A percentile compares a stretch with the other conserved stretches of the same genome.
These are phyloP conservation scores for Nymphicus hollandicus DNA, from an alignment of 2,113 vertebrate species.

Conservation along the genomic window DNA sequence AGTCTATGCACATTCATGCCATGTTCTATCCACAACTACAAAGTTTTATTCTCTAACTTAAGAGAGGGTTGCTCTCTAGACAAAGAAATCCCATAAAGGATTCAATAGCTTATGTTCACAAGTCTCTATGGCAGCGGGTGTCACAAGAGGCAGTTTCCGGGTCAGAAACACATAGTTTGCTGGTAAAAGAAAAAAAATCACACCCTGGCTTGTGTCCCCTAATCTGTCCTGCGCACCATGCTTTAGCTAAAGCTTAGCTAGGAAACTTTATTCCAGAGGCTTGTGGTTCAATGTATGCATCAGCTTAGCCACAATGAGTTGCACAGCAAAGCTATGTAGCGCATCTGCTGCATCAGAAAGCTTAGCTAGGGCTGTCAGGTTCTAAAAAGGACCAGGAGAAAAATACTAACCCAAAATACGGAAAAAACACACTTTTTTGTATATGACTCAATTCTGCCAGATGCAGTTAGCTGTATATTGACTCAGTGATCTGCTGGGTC, in stretches of 20 bases:
- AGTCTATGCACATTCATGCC: background rate
- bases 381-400: background rate
- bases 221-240: background rate
- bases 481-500: background rate
- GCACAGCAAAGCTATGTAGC: background rate
- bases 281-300: accelerated
- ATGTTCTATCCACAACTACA: background rate
- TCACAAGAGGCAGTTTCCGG: background rate
- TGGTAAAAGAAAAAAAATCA: background rate
- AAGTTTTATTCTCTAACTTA: background rate
- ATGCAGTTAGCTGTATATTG: background rate
- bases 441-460: background rate
- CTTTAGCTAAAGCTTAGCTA: background rate
- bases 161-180: background rate
- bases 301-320: background rate
- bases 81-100: background rate
- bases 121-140: background rate
- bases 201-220: background rate
- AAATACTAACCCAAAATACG: background rate
- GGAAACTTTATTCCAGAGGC: background rate
- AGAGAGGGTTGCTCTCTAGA: background rate
- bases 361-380: accelerated
- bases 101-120: background rate
- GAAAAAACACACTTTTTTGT: background rate
- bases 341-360: background rate